A percentile compares a stretch with the other conserved stretches of the same genome.
These are phyloP conservation scores for Xenops minutus DNA, from an alignment of 2,797 vertebrate species.

Conservation along the genomic window DNA sequence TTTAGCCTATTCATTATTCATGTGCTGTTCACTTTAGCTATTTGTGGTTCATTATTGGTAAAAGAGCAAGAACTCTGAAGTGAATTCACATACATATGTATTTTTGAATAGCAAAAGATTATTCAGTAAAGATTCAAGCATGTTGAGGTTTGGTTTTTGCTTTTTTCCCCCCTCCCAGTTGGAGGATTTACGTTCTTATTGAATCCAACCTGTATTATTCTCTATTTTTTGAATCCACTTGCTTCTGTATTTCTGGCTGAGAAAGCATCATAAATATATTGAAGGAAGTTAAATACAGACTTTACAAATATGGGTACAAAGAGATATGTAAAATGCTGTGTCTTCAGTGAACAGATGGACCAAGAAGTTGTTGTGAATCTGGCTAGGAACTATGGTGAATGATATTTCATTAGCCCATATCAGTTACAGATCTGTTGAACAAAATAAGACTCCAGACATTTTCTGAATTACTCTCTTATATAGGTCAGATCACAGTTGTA, in stretches of 20 bases:
- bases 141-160: neutral
- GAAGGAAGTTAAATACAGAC: constrained; percentile 50
- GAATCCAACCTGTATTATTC: neutral
- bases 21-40: constrained; percentile 10
- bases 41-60: constrained; percentile 7
- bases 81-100: constrained; percentile 22
- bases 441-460: constrained; percentile 66
- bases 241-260: neutral
- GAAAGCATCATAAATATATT: constrained; percentile 31
- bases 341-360: constrained; percentile 68
- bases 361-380: constrained; percentile 68
- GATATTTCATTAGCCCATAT: constrained; percentile 70
- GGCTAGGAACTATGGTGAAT: constrained; percentile 67
- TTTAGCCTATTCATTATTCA: constrained; percentile 41
- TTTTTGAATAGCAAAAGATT: neutral
- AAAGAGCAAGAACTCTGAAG: neutral
- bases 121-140: neutral
- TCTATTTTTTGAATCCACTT: neutral
- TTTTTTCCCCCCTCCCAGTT: neutral
- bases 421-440: constrained; percentile 64
- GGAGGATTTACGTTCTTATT: neutral
- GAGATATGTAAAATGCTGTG: constrained; percentile 60
- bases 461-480: constrained; percentile 60
- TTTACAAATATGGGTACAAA: constrained; percentile 58
- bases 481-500: constrained; percentile 65